Base-by-base conservation (phyloP, 2,888 invertebrate genomes). In the Drosophila siamana region DNA sequence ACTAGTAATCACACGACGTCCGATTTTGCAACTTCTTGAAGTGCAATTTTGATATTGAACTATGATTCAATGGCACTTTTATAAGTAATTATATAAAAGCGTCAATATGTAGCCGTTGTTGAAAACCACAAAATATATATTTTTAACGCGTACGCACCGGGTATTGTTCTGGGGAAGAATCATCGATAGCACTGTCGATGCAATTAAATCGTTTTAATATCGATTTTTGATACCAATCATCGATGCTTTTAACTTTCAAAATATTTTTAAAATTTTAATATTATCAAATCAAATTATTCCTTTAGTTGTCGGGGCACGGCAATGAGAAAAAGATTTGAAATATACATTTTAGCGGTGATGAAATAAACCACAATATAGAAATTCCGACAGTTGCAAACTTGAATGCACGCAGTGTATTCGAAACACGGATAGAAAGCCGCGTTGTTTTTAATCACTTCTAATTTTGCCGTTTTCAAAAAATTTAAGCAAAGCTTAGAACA, bases 141-240 rank as follows among this genome's bases (percentile, higher is more conserved):
- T 54, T 50, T 11, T 46, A 63, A 24, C 28, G 4, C 19, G 26
- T 33, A 15, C 41, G 47, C 55, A 65, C 73, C 73, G 73, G 73
- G 74, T 46, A 62, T 11, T 11, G 11, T 5, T 4, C 11, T n/a
- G n/a, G 30, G 30, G 30, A 33, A 33, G 11, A 11, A 33, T 4
- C 11, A n/a, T 33, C 33, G 33, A 33, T 33, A 11, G 11, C 33
- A 33, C n/a, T 33, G n/a, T 33, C 33, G 33, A 33, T 33, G 33
- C 33, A 33, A 11, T n/a, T 11, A n/a, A 26, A 26, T 26, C n/a
- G n/a, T n/a, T 33, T 33, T 33, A n/a, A 2, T 3, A 28, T 28
- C 28, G 28, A 28, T 28, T 28, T 11, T 0, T 52, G n/a, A 5
- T 4, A 11, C 5, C 33, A 36, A 13, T 6, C 36, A 38, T 7